These are phyloP conservation scores for Anolis sagrei DNA, from an alignment of 2,113 vertebrate genomes.

Conservation along the genomic window DNA sequence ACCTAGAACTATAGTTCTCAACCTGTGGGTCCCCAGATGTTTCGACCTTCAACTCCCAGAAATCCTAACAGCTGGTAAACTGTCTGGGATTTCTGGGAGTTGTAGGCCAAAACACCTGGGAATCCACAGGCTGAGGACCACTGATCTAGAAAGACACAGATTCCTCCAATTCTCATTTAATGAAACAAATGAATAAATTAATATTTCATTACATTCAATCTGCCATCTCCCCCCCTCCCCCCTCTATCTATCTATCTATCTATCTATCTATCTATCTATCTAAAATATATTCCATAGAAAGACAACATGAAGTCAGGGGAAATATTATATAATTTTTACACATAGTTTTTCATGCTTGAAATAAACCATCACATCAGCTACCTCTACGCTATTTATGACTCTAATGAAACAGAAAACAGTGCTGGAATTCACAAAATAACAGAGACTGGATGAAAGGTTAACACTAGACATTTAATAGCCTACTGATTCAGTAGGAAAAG, in stretches of 20 bases:
- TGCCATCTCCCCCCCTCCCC: too few relatives aligned
- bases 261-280: background rate
- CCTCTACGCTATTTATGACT: background rate
- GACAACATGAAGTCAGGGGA: slow-evolving; percentile 24
- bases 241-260: too few relatives aligned
- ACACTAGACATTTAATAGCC: background rate
- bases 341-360: slow-evolving; percentile 53
- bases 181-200: background rate
- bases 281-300: slow-evolving; percentile 42
- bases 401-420: background rate
- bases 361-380: slow-evolving; percentile 14
- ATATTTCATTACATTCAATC: slow-evolving; percentile 26
- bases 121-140: too few relatives aligned
- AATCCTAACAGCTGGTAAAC: too few relatives aligned
- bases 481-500: background rate
- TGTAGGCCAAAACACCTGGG: too few relatives aligned
- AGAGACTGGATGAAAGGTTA: background rate
- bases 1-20: too few relatives aligned
- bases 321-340: slow-evolving; percentile 58
- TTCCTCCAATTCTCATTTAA: too few relatives aligned
- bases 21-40: too few relatives aligned
- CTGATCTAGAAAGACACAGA: too few relatives aligned
- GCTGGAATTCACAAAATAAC: background rate
- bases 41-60: too few relatives aligned
- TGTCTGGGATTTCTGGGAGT: too few relatives aligned